Evolutionary conservation across 2,113 vertebrate species (phyloP).

Genomic region (Carassius auratus): DNA sequence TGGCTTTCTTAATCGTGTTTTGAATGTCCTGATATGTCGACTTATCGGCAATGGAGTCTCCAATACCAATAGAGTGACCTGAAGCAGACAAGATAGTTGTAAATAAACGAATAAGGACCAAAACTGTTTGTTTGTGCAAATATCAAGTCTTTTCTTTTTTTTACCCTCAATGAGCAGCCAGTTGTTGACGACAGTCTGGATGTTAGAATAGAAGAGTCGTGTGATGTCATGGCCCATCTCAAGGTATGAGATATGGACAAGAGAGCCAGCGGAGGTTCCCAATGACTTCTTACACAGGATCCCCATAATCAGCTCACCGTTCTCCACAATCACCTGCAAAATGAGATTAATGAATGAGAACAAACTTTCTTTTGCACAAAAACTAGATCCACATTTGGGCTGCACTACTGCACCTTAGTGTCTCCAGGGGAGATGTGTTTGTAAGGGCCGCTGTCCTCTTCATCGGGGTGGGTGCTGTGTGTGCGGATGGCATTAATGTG

Average conservation of each 20-base stretch:
- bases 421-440: slow-evolving; percentile 97
- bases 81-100: background rate
- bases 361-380: background rate
- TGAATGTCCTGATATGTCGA: slow-evolving; percentile 98
- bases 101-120: background rate
- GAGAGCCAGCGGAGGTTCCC: slow-evolving; percentile 91
- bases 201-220: slow-evolving; percentile 96
- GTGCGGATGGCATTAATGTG: slow-evolving; percentile 97
- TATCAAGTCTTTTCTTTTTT: background rate
- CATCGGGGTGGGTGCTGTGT: slow-evolving; percentile 95
- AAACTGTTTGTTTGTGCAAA: no score
- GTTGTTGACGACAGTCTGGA: slow-evolving; percentile 97
- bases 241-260: slow-evolving; percentile 95
- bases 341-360: background rate
- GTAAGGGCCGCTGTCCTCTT: slow-evolving; percentile 94
- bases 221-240: slow-evolving; percentile 98
- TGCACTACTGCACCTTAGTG: slow-evolving; percentile 83
- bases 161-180: slow-evolving; percentile 96
- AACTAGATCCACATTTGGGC: background rate
- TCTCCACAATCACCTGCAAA: slow-evolving; percentile 91
- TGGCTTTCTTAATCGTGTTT: slow-evolving; percentile 99
- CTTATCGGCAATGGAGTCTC: slow-evolving; percentile 95
- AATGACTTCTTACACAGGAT: slow-evolving; percentile 97
- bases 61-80: slow-evolving; percentile 97
- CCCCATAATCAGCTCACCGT: slow-evolving; percentile 96